Evolutionary conservation across 1,140 invertebrate genomes (phyloP).

Genomic region (Euura lappo): DNA sequence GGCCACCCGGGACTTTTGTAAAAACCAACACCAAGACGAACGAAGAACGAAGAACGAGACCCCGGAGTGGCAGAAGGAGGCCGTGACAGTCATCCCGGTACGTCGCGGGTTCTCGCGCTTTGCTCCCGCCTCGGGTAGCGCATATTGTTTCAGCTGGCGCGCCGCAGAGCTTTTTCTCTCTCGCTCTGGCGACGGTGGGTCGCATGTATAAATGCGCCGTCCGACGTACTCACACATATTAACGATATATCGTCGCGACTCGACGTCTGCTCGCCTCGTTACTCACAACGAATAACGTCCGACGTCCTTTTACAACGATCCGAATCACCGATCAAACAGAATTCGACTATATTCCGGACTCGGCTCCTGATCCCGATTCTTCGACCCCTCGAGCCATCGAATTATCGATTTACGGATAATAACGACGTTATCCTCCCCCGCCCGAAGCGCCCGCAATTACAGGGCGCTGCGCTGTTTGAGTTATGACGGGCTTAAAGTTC

Average conservation of each 20-base stretch:
- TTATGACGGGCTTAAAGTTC: neutral
- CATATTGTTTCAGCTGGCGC: conserved; percentile 6
- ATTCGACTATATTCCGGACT: no score
- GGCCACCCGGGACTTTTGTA: neutral
- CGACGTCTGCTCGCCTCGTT: neutral
- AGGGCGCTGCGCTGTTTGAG: neutral
- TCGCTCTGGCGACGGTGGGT: neutral
- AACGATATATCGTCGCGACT: neutral
- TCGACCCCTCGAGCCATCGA: neutral
- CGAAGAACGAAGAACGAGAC: no score
- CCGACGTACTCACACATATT: neutral
- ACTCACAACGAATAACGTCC: neutral
- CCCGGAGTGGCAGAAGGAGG: neutral
- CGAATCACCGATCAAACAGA: neutral
- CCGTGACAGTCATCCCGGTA: neutral
- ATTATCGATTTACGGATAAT: neutral
- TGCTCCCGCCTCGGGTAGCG: neutral
- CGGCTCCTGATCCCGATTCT: no score
- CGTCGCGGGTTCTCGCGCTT: neutral
- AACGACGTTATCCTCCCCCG: conserved; percentile 2
- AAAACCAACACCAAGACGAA: neutral
- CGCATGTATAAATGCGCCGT: conserved; percentile 1
- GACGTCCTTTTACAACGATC: neutral
- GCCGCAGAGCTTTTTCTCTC: neutral
- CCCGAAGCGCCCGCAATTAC: neutral